Evolutionary conservation across 1,140 invertebrate species (phyloP).

Genomic region (Trialeurodes vaporariorum): DNA sequence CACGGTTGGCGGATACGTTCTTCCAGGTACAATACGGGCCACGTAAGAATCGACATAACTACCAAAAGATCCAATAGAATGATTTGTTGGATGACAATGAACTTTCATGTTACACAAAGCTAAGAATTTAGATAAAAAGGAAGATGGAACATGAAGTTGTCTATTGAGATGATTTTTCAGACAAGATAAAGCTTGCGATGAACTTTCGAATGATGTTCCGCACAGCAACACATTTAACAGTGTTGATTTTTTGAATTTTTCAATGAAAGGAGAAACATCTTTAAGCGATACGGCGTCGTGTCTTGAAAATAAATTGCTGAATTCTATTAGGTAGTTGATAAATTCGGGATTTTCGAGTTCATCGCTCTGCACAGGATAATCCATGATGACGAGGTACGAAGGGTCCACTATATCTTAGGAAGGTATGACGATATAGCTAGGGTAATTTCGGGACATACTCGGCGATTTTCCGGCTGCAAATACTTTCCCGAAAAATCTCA

Average conservation of each 20-base stretch:
- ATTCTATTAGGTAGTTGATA: not conserved
- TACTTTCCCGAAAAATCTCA: too few species aligned
- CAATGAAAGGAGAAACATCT: not conserved
- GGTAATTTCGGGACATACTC: too few species aligned
- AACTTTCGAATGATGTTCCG: not conserved
- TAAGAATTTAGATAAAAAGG: not conserved
- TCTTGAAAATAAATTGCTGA: not conserved
- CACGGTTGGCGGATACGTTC: not conserved
- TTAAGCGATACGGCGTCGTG: not conserved
- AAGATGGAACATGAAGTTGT: not conserved
- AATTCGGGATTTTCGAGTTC: not conserved
- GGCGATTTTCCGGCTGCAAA: too few species aligned
- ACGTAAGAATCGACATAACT: not conserved
- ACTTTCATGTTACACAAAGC: not conserved
- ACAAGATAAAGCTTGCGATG: not conserved
- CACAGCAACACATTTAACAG: not conserved
- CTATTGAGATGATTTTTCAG: not conserved
- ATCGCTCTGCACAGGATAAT: not conserved
- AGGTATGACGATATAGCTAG: too few species aligned
- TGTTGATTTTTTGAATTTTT: not conserved
- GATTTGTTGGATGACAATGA: not conserved
- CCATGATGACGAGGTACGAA: too few species aligned
- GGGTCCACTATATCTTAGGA: too few species aligned
- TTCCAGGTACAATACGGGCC: not conserved
- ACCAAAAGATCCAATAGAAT: not conserved